Percentiles rank a stretch among this genome's conserved stretches.
phyloP scores from a whole-genome alignment of 1,140 invertebrate species.

The Patella vulgata region DNA sequence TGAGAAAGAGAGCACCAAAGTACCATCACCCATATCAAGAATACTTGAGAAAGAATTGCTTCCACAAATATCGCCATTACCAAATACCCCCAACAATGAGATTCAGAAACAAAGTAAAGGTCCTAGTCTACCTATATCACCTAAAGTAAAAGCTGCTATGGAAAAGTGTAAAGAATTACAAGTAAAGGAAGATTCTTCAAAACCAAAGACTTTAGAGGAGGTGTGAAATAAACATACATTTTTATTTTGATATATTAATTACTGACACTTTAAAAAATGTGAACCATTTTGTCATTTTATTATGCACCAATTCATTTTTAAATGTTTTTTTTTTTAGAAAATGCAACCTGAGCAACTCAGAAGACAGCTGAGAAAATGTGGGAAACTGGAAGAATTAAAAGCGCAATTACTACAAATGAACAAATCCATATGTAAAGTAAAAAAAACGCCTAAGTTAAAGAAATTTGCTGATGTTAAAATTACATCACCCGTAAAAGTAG shows the following conservation, averaged over 20 bases:
- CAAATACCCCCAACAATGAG: conserved; percentile 32
- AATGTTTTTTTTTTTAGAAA: not conserved
- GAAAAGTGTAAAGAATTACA: conserved; percentile 29
- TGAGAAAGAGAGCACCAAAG: no score
- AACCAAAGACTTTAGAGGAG: conserved; percentile 1
- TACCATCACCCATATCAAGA: no score
- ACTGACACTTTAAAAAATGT: no score
- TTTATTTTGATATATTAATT: no score
- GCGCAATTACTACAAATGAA: conserved; percentile 49
- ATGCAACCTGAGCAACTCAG: conserved; percentile 30
- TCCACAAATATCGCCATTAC: conserved; percentile 31
- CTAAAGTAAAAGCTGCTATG: conserved; percentile 30
- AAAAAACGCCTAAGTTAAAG: conserved; percentile 31
- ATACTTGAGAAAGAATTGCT: conserved; percentile 6
- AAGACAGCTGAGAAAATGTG: conserved; percentile 50
- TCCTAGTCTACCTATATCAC: conserved; percentile 18
- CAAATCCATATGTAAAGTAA: conserved; percentile 31
- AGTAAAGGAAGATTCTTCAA: not conserved
- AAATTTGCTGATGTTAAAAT: conserved; percentile 20
- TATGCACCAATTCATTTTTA: no score
- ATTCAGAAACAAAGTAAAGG: conserved; percentile 12
- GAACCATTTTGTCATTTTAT: no score
- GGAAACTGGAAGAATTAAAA: conserved; percentile 53
- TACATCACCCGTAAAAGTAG: not conserved
- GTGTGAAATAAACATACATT: no score